phyloP scores from a whole-genome alignment of 2,888 invertebrate genomes.

The Acrocyrtus sp. region DNA sequence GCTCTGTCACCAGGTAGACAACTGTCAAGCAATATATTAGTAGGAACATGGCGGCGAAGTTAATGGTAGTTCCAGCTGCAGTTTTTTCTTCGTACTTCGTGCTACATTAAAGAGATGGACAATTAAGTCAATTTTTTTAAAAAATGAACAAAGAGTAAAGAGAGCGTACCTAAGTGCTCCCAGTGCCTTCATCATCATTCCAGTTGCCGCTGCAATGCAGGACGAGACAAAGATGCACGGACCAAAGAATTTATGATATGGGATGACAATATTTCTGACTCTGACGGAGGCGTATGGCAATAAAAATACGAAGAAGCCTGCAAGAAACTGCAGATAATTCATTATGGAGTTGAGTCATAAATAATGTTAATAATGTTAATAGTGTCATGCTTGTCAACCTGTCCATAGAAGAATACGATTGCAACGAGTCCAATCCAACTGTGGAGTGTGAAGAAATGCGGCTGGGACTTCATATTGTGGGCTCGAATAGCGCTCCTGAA shows the following conservation, averaged over 20 bases:
- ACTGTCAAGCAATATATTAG: slow-evolving; percentile 56
- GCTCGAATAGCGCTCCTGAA: slow-evolving; percentile 47
- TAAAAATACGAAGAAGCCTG: slow-evolving; percentile 60
- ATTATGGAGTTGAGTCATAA: too few species aligned
- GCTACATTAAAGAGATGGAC: not conserved
- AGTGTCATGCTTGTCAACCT: slow-evolving; percentile 41
- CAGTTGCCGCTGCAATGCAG: slow-evolving; percentile 55
- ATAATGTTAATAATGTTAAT: slow-evolving; percentile 2
- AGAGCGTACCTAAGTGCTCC: slow-evolving; percentile 52
- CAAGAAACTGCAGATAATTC: slow-evolving; percentile 53
- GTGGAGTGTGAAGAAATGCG: slow-evolving; percentile 59
- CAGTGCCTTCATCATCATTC: slow-evolving; percentile 60
- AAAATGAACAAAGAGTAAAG: not conserved
- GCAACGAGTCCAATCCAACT: slow-evolving; percentile 62
- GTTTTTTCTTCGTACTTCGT: slow-evolving; percentile 31
- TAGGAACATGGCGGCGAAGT: slow-evolving; percentile 58
- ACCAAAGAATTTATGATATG: slow-evolving; percentile 60
- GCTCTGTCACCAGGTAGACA: slow-evolving; percentile 51
- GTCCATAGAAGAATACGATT: slow-evolving; percentile 59
- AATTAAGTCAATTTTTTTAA: not conserved
- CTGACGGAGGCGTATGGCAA: slow-evolving; percentile 57
- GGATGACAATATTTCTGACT: slow-evolving; percentile 54
- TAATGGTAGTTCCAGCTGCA: slow-evolving; percentile 48
- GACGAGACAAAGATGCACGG: slow-evolving; percentile 57
- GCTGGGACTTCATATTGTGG: slow-evolving; percentile 48